phyloP scores from a whole-genome alignment of 1,140 invertebrate genomes.

The Vanessa atalanta region DNA sequence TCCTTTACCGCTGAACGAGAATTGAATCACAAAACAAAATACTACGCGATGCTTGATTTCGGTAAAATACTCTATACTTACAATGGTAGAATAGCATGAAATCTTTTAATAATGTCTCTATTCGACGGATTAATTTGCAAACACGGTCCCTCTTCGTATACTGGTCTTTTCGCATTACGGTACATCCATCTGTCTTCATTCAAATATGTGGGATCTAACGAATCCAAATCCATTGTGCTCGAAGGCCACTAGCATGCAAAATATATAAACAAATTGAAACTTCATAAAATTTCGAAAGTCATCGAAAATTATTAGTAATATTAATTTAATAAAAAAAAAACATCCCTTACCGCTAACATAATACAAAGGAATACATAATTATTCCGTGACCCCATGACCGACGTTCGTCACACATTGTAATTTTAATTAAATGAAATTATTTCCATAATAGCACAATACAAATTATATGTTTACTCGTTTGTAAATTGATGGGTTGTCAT shows the following conservation, averaged over 20 bases:
- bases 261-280: not conserved
- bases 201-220: conserved; percentile 38
- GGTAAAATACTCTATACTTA: conserved; percentile 38
- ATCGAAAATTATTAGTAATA: not conserved
- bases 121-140: conserved; percentile 41
- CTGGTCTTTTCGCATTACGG: conserved; percentile 37
- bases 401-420: not conserved
- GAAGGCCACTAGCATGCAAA: conserved; percentile 35
- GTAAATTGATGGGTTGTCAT: not conserved
- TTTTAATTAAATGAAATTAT: not conserved
- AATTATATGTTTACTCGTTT: not conserved
- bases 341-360: not conserved
- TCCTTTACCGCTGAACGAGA: too few relatives aligned
- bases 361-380: conserved; percentile 9
- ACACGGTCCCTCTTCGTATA: conserved; percentile 38
- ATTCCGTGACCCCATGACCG: too few relatives aligned
- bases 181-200: conserved; percentile 47
- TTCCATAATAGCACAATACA: not conserved
- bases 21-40: too few relatives aligned
- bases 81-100: conserved; percentile 69
- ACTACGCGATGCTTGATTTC: too few relatives aligned
- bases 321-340: not conserved
- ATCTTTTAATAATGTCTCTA: conserved; percentile 58
- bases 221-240: conserved; percentile 38
- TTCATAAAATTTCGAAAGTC: not conserved